Percentiles rank a stretch among this genome's conserved stretches.
These are phyloP conservation scores for Sphaeridia pumilis DNA, from an alignment of 2,888 invertebrate species.

Conservation along the genomic window DNA sequence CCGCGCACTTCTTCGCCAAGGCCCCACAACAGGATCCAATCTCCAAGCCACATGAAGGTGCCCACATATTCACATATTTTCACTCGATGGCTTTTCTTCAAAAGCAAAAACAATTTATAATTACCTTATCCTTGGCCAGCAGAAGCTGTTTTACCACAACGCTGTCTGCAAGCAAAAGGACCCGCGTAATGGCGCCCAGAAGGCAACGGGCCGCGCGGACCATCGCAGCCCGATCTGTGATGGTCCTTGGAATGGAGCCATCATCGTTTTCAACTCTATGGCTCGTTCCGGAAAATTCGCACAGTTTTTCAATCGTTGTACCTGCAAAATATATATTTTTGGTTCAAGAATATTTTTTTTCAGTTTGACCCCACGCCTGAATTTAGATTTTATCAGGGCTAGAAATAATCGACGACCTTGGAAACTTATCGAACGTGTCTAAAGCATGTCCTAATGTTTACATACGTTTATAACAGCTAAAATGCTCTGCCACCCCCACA, in stretches of 20 bases:
- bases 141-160: slow-evolving; percentile 94
- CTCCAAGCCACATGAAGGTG: too few species aligned
- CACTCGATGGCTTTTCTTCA: background rate
- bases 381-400: too few species aligned
- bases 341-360: too few species aligned
- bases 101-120: slow-evolving; percentile 7
- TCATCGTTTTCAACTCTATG: slow-evolving; percentile 27
- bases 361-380: too few species aligned
- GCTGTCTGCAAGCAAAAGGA: slow-evolving; percentile 89
- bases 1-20: too few species aligned
- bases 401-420: too few species aligned
- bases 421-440: too few species aligned
- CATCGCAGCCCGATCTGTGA: slow-evolving; percentile 56
- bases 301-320: slow-evolving; percentile 80
- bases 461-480: too few species aligned
- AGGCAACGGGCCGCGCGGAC: slow-evolving; percentile 86
- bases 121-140: slow-evolving; percentile 87
- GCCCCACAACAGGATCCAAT: too few species aligned
- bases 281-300: slow-evolving; percentile 46
- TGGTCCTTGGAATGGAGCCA: slow-evolving; percentile 38
- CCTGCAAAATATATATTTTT: slow-evolving; percentile 50
- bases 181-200: slow-evolving; percentile 86
- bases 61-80: background rate
- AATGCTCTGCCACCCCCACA: too few species aligned
- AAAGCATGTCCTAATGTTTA: too few species aligned